phyloP scores from a whole-genome alignment of 2,797 vertebrate species.

The Poeciliopsis infans region DNA sequence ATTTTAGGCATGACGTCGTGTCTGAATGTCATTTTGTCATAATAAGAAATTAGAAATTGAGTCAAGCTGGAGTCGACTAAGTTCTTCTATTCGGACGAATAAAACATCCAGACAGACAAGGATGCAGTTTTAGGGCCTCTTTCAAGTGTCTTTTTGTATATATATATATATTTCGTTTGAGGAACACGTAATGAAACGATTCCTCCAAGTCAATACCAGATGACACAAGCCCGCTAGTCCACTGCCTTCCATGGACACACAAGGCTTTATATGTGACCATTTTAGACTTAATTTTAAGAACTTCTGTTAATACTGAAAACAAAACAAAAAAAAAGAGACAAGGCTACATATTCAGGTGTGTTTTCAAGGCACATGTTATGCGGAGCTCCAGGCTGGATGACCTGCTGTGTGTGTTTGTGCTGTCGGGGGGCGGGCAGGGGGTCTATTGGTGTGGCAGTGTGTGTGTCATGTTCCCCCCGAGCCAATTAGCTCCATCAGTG shows the following conservation, averaged over 20 bases:
- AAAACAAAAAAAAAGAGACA: not conserved
- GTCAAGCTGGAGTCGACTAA: not conserved
- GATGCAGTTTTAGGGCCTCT: not conserved
- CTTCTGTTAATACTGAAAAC: not conserved
- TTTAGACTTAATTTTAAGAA: not conserved
- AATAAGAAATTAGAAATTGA: not conserved
- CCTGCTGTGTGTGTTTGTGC: conserved; percentile 56
- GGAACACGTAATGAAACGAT: not conserved
- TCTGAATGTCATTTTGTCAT: not conserved
- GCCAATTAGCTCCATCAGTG: conserved; percentile 74
- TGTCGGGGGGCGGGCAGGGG: conserved; percentile 44
- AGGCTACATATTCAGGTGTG: not conserved
- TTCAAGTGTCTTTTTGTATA: too few species aligned
- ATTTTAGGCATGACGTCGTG: not conserved
- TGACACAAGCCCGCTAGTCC: not conserved
- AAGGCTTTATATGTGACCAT: not conserved
- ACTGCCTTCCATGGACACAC: not conserved
- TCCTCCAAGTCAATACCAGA: not conserved
- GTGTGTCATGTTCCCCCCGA: conserved; percentile 38
- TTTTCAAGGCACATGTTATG: conserved; percentile 65
- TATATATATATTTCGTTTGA: not conserved
- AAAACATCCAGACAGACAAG: not conserved
- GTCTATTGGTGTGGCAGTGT: conserved; percentile 32
- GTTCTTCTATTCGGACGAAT: not conserved
- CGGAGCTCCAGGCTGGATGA: conserved; percentile 52